Percentiles rank a stretch among this genome's conserved stretches.
phyloP scores from a whole-genome alignment of 2,888 invertebrate genomes.

The Philereme vetulata region DNA sequence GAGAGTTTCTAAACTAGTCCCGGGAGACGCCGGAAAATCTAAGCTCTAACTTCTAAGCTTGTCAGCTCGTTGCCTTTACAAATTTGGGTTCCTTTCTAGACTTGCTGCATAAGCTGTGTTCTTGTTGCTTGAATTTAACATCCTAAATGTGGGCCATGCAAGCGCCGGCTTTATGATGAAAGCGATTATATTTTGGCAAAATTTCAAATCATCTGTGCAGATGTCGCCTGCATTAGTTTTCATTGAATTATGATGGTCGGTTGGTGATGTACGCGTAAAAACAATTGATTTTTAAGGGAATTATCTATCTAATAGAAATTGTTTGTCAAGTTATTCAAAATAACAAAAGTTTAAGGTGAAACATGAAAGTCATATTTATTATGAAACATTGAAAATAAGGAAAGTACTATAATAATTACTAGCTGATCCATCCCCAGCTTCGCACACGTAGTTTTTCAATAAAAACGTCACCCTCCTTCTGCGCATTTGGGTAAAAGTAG shows the following conservation, averaged over 20 bases:
- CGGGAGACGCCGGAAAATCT: conserved; percentile 6
- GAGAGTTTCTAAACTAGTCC: neutral
- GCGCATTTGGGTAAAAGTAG: too few relatives aligned
- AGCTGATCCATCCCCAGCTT: too few relatives aligned
- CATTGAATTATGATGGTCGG: conserved; percentile 1
- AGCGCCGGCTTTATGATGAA: neutral
- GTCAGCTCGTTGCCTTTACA: conserved; percentile 11
- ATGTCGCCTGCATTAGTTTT: conserved; percentile 44
- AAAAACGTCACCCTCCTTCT: too few relatives aligned
- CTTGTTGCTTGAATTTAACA: neutral
- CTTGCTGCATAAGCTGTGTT: neutral
- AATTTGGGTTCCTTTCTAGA: conserved; percentile 6
- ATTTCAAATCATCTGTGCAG: conserved; percentile 55
- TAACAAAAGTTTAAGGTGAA: too few relatives aligned
- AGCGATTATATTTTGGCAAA: conserved; percentile 50
- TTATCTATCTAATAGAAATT: too few relatives aligned
- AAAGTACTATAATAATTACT: too few relatives aligned
- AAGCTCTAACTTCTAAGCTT: conserved; percentile 5
- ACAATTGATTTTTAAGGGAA: too few relatives aligned
- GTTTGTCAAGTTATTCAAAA: too few relatives aligned
- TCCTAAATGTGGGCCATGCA: neutral
- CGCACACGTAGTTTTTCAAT: too few relatives aligned
- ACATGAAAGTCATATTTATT: too few relatives aligned
- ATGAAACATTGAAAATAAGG: too few relatives aligned
- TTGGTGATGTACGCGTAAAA: too few relatives aligned